Conservation (phyloP, 2,888 invertebrate species). For the Gastrophysa polygoni region DNA sequence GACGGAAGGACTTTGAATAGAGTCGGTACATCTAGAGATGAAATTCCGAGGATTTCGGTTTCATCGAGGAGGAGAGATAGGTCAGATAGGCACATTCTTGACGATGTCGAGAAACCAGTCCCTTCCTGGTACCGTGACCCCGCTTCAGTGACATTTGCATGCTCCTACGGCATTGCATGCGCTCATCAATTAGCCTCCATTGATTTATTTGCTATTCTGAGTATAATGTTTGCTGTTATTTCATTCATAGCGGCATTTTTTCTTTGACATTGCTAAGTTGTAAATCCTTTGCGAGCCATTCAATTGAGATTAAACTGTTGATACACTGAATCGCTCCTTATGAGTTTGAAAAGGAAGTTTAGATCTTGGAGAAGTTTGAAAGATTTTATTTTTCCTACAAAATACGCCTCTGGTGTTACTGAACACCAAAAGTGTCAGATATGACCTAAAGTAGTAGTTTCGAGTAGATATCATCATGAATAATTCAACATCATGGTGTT, state of each 20-base stretch:
- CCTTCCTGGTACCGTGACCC: slow-evolving; percentile 65
- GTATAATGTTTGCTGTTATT: slow-evolving; percentile 76
- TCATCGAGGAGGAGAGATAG: slow-evolving; percentile 3
- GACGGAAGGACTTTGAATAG: slow-evolving; percentile 20
- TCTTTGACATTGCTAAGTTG: slow-evolving; percentile 56
- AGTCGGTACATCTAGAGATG: slow-evolving; percentile 23
- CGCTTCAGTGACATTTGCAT: slow-evolving; percentile 75
- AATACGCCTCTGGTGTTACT: too few species aligned
- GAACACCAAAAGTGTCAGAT: too few species aligned
- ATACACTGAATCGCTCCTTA: background rate
- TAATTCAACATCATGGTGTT: too few species aligned
- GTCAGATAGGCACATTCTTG: slow-evolving; percentile 41
- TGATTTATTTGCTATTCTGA: slow-evolving; percentile 76
- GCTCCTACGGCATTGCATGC: slow-evolving; percentile 76
- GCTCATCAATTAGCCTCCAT: slow-evolving; percentile 72
- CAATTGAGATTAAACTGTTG: background rate
- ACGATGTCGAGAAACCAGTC: slow-evolving; percentile 36
- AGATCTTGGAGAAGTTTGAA: too few species aligned
- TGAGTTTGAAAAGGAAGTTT: too few species aligned
- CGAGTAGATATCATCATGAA: too few species aligned
- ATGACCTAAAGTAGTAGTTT: too few species aligned
- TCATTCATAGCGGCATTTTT: slow-evolving; percentile 73
- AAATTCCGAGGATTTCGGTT: background rate
- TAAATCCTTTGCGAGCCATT: background rate
- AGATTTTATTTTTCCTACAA: too few species aligned